Evolutionary conservation across 1,140 invertebrate species (phyloP).

Genomic region (Pseudoatta argentina): DNA sequence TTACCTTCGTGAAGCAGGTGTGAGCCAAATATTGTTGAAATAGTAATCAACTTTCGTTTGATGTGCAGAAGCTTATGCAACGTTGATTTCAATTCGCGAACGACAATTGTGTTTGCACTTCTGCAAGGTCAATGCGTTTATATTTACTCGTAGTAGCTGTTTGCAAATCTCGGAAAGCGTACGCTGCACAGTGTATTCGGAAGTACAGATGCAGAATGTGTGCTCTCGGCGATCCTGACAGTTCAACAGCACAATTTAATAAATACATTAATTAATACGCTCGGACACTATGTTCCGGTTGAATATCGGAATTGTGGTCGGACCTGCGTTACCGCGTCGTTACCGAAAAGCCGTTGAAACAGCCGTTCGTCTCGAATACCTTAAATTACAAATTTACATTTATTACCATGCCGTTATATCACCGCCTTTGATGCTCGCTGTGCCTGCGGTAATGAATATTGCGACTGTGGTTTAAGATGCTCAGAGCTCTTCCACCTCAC

Average conservation of each 20-base stretch:
- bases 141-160: slow-evolving; percentile 53
- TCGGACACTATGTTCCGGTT: slow-evolving; percentile 1
- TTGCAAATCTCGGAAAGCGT: slow-evolving; percentile 56
- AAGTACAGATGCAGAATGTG: slow-evolving; percentile 29
- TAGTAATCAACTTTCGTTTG: slow-evolving; percentile 57
- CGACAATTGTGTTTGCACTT: slow-evolving; percentile 61
- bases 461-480: slow-evolving; percentile 53
- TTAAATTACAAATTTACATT: slow-evolving; percentile 62
- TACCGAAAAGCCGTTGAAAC: slow-evolving; percentile 36
- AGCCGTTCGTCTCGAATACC: slow-evolving; percentile 18
- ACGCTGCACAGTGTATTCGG: slow-evolving; percentile 5
- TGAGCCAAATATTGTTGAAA: slow-evolving; percentile 30
- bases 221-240: slow-evolving; percentile 42
- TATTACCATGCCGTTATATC: slow-evolving; percentile 57
- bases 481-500: slow-evolving; percentile 55
- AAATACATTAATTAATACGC: slow-evolving; percentile 61
- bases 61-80: slow-evolving; percentile 41
- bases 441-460: slow-evolving; percentile 61
- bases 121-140: slow-evolving; percentile 58
- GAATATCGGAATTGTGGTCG: slow-evolving; percentile 46
- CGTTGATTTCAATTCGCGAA: slow-evolving; percentile 56
- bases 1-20: background rate
- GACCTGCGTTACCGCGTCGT: background rate
- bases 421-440: slow-evolving; percentile 46
- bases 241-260: slow-evolving; percentile 48